phyloP scores from a whole-genome alignment of 2,797 vertebrate species.

The Perodicticus potto region DNA sequence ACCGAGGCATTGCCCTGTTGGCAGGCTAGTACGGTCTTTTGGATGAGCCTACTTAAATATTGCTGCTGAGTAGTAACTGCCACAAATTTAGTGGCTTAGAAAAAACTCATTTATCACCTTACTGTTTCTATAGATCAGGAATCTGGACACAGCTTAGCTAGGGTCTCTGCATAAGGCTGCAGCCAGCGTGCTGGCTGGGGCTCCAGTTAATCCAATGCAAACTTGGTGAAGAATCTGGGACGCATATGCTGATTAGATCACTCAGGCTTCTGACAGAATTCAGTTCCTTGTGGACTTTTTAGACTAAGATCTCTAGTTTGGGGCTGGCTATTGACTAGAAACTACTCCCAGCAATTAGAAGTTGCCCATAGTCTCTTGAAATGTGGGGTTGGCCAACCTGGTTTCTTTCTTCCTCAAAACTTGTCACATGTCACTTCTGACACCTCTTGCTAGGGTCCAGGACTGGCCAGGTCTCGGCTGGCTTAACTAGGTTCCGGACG shows the following conservation, averaged over 20 bases:
- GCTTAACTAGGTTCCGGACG: too few species aligned
- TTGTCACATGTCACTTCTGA: too few species aligned
- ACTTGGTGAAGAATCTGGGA: background rate
- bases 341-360: background rate
- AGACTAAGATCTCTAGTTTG: background rate
- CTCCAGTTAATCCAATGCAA: background rate
- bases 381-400: background rate
- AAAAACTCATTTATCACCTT: background rate
- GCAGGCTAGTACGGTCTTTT: background rate
- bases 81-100: background rate
- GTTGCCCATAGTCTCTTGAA: background rate
- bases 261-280: background rate
- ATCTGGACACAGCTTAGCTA: background rate
- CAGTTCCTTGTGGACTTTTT: background rate
- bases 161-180: background rate
- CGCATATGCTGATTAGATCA: background rate
- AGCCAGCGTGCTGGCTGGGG: background rate
- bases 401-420: background rate
- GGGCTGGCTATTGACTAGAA: background rate
- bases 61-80: background rate
- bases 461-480: too few species aligned
- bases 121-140: background rate
- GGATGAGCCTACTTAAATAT: background rate
- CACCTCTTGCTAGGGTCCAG: too few species aligned
- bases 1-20: background rate